Conservation (phyloP, 2,113 vertebrate species). For the Drymodes brunneopygia region DNA sequence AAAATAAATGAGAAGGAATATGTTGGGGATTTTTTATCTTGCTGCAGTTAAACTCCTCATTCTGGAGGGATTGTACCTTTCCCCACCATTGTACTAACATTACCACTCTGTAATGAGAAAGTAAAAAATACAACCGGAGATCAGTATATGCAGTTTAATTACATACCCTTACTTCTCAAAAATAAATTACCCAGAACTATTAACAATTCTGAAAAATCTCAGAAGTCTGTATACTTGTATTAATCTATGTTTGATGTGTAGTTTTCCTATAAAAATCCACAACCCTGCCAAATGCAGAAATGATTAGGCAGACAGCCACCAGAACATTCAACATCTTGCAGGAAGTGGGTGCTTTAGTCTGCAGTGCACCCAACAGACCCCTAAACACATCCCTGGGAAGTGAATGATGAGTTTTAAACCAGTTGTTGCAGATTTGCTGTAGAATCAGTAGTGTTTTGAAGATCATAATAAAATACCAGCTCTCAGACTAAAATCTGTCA, state of each 20-base stretch:
- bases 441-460: neutral
- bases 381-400: neutral
- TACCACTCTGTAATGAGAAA: neutral
- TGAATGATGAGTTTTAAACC: neutral
- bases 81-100: neutral
- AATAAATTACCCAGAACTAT: neutral
- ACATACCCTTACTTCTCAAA: neutral
- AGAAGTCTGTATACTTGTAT: neutral
- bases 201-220: neutral
- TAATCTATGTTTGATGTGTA: neutral
- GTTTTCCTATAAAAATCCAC: neutral
- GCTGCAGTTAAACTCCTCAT: neutral
- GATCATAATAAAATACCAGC: neutral
- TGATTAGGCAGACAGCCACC: fast-evolving
- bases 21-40: neutral
- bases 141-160: neutral
- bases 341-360: neutral
- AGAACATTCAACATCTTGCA: neutral
- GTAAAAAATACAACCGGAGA: neutral
- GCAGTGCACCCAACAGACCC: neutral
- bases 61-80: neutral
- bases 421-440: neutral
- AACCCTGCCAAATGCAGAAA: neutral
- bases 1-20: neutral
- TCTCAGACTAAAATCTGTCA: neutral